These are phyloP conservation scores for Coptodon rendalli DNA, from an alignment of 2,113 vertebrate genomes.

Conservation along the genomic window DNA sequence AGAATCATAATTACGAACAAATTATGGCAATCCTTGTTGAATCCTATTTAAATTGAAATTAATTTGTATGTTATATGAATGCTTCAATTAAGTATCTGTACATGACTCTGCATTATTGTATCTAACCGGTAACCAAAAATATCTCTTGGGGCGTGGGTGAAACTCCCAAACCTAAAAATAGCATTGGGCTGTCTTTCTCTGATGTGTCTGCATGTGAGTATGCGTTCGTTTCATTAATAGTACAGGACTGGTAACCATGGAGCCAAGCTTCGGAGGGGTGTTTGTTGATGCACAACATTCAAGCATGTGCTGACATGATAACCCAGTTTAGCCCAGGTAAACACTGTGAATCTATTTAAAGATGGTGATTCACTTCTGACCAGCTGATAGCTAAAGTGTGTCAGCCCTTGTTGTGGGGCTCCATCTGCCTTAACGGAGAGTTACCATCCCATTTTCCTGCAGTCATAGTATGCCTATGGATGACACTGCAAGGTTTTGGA, in stretches of 20 bases:
- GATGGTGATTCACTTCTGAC: neutral
- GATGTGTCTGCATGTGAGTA: neutral
- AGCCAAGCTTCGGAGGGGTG: neutral
- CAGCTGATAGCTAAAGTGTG: neutral
- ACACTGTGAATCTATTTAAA: constrained; percentile 27
- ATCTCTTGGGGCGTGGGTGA: neutral
- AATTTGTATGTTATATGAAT: neutral
- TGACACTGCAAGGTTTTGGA: neutral
- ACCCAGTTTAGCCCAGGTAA: neutral
- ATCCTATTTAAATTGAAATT: neutral
- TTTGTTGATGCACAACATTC: constrained; percentile 32
- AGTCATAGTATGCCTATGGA: neutral
- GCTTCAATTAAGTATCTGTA: neutral
- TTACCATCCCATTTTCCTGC: neutral
- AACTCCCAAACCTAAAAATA: neutral
- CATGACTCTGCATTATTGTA: neutral
- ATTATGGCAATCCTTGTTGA: neutral
- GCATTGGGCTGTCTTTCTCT: neutral
- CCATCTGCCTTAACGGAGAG: neutral
- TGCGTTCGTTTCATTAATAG: neutral
- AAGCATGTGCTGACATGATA: neutral
- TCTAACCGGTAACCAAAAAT: neutral
- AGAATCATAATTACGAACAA: neutral
- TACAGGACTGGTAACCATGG: neutral
- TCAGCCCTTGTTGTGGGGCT: neutral